Conservation (phyloP, 1,140 invertebrate species). For the Sitobion miscanthi region DNA sequence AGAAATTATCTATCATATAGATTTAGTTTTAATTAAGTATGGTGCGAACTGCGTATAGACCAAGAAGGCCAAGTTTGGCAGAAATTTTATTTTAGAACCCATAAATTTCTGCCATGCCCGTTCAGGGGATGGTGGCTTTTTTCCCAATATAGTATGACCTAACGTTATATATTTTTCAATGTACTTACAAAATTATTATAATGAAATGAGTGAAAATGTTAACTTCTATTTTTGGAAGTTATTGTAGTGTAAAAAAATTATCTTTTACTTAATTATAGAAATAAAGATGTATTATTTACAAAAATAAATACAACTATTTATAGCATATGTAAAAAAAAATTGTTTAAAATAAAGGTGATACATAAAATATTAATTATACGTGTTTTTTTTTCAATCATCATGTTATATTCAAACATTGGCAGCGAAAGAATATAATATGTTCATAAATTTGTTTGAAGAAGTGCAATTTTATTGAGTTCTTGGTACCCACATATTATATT, state of each 20-base stretch:
- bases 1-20: background rate
- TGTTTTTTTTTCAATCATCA: background rate
- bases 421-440: background rate
- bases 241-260: background rate
- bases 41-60: too few relatives aligned
- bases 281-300: background rate
- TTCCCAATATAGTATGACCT: too few relatives aligned
- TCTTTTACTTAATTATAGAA: background rate
- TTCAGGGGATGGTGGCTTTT: background rate
- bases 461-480: background rate
- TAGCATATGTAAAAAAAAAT: background rate
- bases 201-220: background rate
- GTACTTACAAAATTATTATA: background rate
- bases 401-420: background rate
- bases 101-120: too few relatives aligned
- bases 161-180: background rate
- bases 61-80: too few relatives aligned
- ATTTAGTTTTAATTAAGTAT: background rate
- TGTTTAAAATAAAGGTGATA: background rate
- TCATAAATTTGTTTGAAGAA: background rate
- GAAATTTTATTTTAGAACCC: too few relatives aligned
- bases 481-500: background rate
- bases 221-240: background rate
- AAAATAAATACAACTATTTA: background rate
- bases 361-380: background rate